Conservation (phyloP, 2,113 vertebrate genomes). For the Phodopus roborovskii region DNA sequence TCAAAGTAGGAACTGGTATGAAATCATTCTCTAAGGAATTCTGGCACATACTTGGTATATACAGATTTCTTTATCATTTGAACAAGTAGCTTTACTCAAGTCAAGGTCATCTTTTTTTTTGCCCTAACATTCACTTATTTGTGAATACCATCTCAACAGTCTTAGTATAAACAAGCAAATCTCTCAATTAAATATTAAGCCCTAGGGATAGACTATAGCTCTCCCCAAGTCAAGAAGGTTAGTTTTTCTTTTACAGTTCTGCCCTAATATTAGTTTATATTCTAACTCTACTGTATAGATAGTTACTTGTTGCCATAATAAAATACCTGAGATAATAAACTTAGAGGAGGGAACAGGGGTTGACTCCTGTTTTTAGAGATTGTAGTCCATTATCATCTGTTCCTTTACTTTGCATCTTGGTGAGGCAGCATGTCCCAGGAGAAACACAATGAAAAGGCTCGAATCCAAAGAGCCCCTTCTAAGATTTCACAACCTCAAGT, state of each 20-base stretch:
- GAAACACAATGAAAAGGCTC: background rate
- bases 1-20: background rate
- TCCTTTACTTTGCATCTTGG: background rate
- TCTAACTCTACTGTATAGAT: background rate
- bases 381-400: background rate
- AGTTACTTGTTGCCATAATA: background rate
- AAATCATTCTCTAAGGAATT: slow-evolving; percentile 2
- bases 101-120: background rate
- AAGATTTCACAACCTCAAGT: background rate
- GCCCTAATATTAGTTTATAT: background rate
- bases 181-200: background rate
- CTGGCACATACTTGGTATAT: background rate
- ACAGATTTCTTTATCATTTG: slow-evolving; percentile 27
- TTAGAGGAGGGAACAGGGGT: background rate
- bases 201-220: background rate
- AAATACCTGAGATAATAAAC: background rate
- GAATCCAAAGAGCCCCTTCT: background rate
- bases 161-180: slow-evolving; percentile 27
- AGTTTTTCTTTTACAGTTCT: background rate
- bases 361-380: background rate
- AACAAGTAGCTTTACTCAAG: background rate
- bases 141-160: background rate
- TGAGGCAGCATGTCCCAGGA: background rate
- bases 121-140: background rate
- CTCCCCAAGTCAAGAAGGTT: background rate